Evolutionary conservation across 92 coral and sea anemone genomes (phyloP).

Genomic region (Epizoanthus rinbou): DNA sequence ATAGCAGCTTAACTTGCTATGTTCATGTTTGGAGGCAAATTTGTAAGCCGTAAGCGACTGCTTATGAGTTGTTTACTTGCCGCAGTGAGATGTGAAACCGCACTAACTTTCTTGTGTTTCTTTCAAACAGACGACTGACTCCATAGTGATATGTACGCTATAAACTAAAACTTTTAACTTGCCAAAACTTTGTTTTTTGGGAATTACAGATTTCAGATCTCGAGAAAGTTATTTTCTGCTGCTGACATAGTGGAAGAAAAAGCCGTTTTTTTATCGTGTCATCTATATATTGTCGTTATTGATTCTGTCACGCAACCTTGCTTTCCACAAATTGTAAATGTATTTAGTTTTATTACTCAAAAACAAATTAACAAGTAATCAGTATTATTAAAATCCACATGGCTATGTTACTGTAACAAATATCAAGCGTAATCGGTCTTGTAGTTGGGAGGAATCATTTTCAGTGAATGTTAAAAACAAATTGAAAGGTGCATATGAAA

Average conservation of each 20-base stretch:
- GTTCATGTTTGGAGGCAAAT: constrained; percentile 10
- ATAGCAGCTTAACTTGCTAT: constrained; percentile 1
- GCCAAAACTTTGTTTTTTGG: constrained; percentile 36
- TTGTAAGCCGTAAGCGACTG: constrained; percentile 5
- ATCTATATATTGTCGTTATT: too few relatives aligned
- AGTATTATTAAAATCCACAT: constrained; percentile 50
- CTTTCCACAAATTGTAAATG: not conserved
- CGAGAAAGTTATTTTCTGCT: constrained; percentile 42
- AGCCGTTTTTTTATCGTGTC: constrained; percentile 30
- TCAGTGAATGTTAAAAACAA: constrained; percentile 37
- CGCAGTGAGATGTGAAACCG: constrained; percentile 10
- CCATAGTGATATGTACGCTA: constrained; percentile 46
- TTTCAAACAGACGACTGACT: constrained; percentile 38
- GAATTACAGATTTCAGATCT: constrained; percentile 49
- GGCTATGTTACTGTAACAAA: constrained; percentile 17
- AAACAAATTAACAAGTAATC: constrained; percentile 22
- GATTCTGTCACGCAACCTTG: constrained; percentile 15
- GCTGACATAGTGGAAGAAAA: constrained; percentile 36
- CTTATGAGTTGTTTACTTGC: constrained; percentile 13
- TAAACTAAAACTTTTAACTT: constrained; percentile 35
- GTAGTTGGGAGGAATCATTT: constrained; percentile 44
- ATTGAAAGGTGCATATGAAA: constrained; percentile 27
- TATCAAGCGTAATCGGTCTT: too few relatives aligned
- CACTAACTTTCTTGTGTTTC: constrained; percentile 13
- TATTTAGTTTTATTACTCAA: too few relatives aligned